phyloP scores from a whole-genome alignment of 2,888 invertebrate genomes.

The Horisme vitalbata region DNA sequence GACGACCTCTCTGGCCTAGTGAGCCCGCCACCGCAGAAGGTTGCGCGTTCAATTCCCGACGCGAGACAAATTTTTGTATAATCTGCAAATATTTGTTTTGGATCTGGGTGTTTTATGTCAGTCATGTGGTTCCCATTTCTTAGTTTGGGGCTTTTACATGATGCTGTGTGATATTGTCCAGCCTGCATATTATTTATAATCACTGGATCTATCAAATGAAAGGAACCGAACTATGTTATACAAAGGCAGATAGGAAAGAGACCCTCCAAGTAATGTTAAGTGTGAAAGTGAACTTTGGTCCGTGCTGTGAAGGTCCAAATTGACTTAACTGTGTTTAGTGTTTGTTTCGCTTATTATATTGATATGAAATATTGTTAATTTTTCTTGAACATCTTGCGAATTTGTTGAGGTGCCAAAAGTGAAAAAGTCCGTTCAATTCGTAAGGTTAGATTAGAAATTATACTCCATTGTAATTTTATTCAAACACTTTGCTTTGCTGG shows the following conservation, averaged over 20 bases:
- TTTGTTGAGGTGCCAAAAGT: constrained; percentile 13
- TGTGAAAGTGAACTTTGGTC: constrained; percentile 12
- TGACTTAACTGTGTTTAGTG: constrained; percentile 4
- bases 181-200: neutral
- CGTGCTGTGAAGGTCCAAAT: constrained; percentile 10
- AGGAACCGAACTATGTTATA: neutral
- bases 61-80: too few species aligned
- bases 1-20: too few species aligned
- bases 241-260: constrained; percentile 38
- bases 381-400: constrained; percentile 8
- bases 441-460: constrained; percentile 1
- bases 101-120: too few species aligned
- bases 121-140: too few species aligned
- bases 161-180: too few species aligned
- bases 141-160: too few species aligned
- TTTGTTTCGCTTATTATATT: constrained; percentile 6
- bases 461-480: too few species aligned
- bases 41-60: too few species aligned
- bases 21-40: too few species aligned
- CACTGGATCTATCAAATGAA: constrained; percentile 1
- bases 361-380: neutral
- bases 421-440: constrained; percentile 4
- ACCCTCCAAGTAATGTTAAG: constrained; percentile 54
- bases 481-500: too few species aligned
- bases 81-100: too few species aligned